Evolutionary conservation across 2,888 invertebrate species (phyloP), one percentile per base, ranked within the genome.

Genomic region (Nasonovia ribisnigri): DNA sequence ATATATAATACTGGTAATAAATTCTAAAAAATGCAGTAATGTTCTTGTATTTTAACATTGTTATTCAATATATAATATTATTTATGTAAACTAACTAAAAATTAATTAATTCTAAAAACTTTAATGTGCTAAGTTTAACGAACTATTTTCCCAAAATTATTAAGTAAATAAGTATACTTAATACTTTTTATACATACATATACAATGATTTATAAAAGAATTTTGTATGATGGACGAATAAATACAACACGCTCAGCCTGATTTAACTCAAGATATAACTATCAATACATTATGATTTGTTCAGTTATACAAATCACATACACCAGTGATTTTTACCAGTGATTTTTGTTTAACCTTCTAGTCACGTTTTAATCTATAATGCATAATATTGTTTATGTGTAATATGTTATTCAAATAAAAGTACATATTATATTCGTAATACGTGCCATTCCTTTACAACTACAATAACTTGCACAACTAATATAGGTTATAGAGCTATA

Each of bases 321-420:
- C 8, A 77, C 36, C 36, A 36, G 20, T 36, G 36, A 77, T 77
- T n/a, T 67, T 67, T 84, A 5, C 26, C 84, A 84, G 24, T 42
- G 84, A 88, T 29, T 57, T 67, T 48, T 89, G 43, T 90, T 90
- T 42, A 26, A 36, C 26, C 6, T 48, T 77, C 20, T 51, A 36
- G 36, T 90, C 77, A 90, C 90, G 77, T 90, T 90, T 90, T 77
- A 51, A 90, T 90, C 90, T 48, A 77, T 36, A 90, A 90, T 46
- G 24, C 16, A 90, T 46, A 36, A 48, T 90, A 77, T 46, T 77
- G 77, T 77, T 77, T 77, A 77, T 77, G 20, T 77, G 77, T 77
- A n/a, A n/a, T 90, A 48, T 90, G 77, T 77, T 77, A 77, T 77
- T 77, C 20, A 77, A 77, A 77, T 77, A 67, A 13, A 26, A n/a